A percentile compares a stretch with the other conserved stretches of the same genome.
These are phyloP conservation scores for Xylophagus ater DNA, from an alignment of 2,888 invertebrate genomes.

Conservation along the genomic window DNA sequence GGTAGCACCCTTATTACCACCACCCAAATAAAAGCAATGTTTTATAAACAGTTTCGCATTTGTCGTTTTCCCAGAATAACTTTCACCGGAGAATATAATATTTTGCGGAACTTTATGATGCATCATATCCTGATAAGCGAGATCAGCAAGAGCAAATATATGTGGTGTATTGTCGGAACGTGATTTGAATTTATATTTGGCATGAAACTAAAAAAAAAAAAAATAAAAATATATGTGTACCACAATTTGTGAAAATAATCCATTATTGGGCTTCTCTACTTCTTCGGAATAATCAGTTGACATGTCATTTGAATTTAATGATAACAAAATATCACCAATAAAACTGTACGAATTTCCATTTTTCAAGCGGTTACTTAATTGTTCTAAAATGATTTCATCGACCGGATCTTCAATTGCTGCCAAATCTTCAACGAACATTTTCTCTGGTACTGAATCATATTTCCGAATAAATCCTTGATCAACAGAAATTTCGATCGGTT, in stretches of 20 bases:
- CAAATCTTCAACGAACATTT: constrained; percentile 72
- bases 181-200: constrained; percentile 71
- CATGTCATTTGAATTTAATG: constrained; percentile 67
- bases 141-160: constrained; percentile 79
- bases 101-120: constrained; percentile 81
- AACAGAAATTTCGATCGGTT: constrained; percentile 32
- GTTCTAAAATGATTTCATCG: constrained; percentile 59
- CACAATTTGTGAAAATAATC: neutral
- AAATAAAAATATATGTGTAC: neutral
- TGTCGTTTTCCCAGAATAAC: constrained; percentile 82
- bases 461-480: constrained; percentile 34
- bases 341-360: constrained; percentile 63
- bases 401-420: constrained; percentile 62
- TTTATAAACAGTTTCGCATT: constrained; percentile 67
- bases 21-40: constrained; percentile 72
- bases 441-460: constrained; percentile 48
- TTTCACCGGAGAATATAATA: constrained; percentile 81
- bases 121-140: constrained; percentile 80
- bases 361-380: constrained; percentile 55
- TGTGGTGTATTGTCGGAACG: constrained; percentile 85
- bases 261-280: constrained; percentile 36
- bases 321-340: constrained; percentile 67
- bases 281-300: constrained; percentile 60
- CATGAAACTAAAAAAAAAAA: constrained; percentile 52
- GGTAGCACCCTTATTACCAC: constrained; percentile 45